Conservation (phyloP, 1,140 invertebrate species). For the Antheraea mylitta region DNA sequence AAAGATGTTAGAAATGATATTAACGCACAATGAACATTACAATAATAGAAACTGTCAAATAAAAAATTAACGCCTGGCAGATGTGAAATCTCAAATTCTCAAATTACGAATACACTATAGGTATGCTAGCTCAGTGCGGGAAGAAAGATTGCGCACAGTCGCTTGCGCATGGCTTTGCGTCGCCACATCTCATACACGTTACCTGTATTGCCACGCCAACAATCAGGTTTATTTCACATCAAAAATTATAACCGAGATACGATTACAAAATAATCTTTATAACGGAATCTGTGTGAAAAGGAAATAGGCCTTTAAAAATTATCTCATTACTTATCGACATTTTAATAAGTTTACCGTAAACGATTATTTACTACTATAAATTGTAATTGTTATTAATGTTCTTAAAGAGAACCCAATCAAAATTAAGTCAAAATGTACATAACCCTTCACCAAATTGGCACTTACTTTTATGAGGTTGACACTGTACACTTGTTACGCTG, state of each 20-base stretch:
- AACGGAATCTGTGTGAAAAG: not conserved
- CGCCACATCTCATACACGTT: too few species aligned
- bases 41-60: too few species aligned
- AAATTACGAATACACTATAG: too few species aligned
- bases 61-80: too few species aligned
- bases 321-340: not conserved
- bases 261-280: not conserved
- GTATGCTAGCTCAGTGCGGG: too few species aligned
- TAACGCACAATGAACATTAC: too few species aligned
- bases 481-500: slow-evolving; percentile 14
- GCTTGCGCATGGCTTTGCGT: too few species aligned
- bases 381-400: not conserved
- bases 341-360: not conserved
- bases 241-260: not conserved
- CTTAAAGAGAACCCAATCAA: not conserved
- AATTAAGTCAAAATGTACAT: not conserved
- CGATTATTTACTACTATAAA: not conserved
- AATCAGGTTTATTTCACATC: not conserved
- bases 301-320: not conserved
- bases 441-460: not conserved
- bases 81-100: too few species aligned
- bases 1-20: too few species aligned
- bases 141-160: too few species aligned
- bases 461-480: slow-evolving; percentile 6
- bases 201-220: too few species aligned